Base-by-base conservation (phyloP, 1,140 invertebrate genomes). In the Ceratina japonica region DNA sequence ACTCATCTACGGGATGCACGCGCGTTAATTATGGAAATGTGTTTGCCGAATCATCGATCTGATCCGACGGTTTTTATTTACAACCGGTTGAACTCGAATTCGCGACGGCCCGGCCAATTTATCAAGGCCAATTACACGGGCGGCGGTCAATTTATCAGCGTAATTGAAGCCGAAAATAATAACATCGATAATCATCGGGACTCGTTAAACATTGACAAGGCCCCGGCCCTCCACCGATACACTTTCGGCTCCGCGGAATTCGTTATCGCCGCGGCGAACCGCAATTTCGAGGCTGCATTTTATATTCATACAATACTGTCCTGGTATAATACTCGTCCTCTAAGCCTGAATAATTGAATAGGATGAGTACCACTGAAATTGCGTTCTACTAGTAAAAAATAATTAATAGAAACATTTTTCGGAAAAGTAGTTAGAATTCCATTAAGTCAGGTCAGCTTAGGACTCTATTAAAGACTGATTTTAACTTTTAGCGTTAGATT, bases 111-210 rank as follows among this genome's bases (percentile, higher is more conserved):
- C 22, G 16, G 16, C 20, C 12, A 31, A 31, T 31, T 31, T 31
- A 31, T 31, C 27, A 31, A 31, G 4, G 27, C 27, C 27, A 31
- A 31, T 31, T 31, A 31, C 27, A 31, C 73, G 15, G 20, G 24
- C 54, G 20, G n/a, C 63, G n/a, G 22, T 31, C 64, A 69, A 69
- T 76, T 69, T 69, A 68, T 76, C 65, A 59, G 24, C 18, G 54
- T 69, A 76, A 76, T 76, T 65, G 56, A 22, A 12, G 22, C 64
- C 44, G 74, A 76, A 58, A 76, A 61, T 76, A 76, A 51, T 69
- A 69, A 61, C 65, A 51, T 69, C 44, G 37, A 51, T 61, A 24
- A 69, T 61, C 56, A 59, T 59, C 74, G 4, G n/a, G 8, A 20
- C 54, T 22, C 24, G 65, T 76, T 76, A 59, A 76, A 76, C 58